Evolutionary conservation across 92 coral and sea anemone species (phyloP).

Genomic region (Zoanthus sansibaricus): DNA sequence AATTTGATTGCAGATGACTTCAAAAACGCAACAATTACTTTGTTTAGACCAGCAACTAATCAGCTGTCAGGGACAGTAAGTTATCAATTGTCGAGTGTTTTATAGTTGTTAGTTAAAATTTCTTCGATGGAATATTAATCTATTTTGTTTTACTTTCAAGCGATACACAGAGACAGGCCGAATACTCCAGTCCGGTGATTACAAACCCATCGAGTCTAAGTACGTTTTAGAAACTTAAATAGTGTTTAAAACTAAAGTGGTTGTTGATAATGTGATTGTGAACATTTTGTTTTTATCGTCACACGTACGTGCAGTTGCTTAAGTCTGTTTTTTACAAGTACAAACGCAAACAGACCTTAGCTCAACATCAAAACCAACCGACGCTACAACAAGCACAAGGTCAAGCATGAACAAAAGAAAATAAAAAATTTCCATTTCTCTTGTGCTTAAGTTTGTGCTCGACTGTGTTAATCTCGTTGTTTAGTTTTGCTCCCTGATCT

Average conservation of each 20-base stretch:
- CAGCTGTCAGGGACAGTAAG: slow-evolving; percentile 96
- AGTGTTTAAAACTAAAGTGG: neutral
- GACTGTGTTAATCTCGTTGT: too few relatives aligned
- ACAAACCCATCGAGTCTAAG: slow-evolving; percentile 86
- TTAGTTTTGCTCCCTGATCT: too few relatives aligned
- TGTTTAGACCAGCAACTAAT: slow-evolving; percentile 87
- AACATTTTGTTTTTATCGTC: too few relatives aligned
- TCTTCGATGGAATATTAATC: neutral
- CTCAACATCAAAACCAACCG: too few relatives aligned
- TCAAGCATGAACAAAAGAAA: too few relatives aligned
- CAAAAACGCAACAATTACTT: slow-evolving; percentile 82
- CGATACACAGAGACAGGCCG: slow-evolving; percentile 85
- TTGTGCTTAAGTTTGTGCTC: too few relatives aligned
- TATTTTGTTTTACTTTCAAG: slow-evolving; percentile 53
- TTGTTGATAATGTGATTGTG: neutral
- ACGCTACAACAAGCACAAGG: too few relatives aligned
- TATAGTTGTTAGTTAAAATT: neutral
- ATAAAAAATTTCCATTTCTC: too few relatives aligned
- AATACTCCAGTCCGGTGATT: slow-evolving; percentile 75
- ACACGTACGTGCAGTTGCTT: too few relatives aligned
- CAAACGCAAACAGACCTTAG: too few relatives aligned
- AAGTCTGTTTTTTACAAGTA: too few relatives aligned
- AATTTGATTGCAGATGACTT: slow-evolving; percentile 83
- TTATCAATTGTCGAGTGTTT: neutral
- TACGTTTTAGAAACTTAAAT: slow-evolving; percentile 33